Evolutionary conservation across 2,113 vertebrate genomes (phyloP), one percentile per base, ranked within the genome.

Genomic region (Bagarius yarrelli): DNA sequence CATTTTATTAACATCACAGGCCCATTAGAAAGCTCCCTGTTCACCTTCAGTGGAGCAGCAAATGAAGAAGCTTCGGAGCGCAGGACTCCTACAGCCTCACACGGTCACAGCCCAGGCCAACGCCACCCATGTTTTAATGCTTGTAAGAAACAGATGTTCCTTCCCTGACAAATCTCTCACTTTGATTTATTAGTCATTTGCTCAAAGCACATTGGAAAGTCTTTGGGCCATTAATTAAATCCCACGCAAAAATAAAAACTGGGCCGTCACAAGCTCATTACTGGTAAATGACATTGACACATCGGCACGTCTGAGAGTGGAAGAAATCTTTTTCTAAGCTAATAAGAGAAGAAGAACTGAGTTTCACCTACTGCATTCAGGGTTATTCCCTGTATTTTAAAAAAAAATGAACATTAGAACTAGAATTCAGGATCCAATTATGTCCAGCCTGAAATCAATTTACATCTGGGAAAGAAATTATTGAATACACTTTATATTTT

Each of bases 1-100:
- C 87, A 88, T 93, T 91, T 98, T 98, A 98, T 99, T 98, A 99
- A 98, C 96, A 96, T 94, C 92, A 94, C 95, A 95, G 95, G 92
- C 93, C 96, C 96, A 98, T 98, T 97, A 98, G 96, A 95, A 94
- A 92, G 94, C 94, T 96, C 94, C 93, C 94, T 94, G 97, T 99
- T 99, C 98, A 96, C 96, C 96, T 99, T 98, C 98, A 98, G 87
- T 98, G 96, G 96, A 98, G 98, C 98, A 98, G 96, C 97, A 99
- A 99, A 99, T 99, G 97, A 99, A 99, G 95, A 95, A 95, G 95
- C 90, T 91, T 90, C 92, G 88, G 90, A 91, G 93, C 91, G 94
- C 91, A 92, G 93, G 94, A 95, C 94, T 96, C 95, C 95, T 95
- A 94, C 95, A 88, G 94, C 94, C 94, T 95, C 92, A 92, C 85